Percentiles rank a stretch among this genome's conserved stretches.
Conservation (phyloP, 2,797 vertebrate species). For the Semaprochilodus insignis region DNA sequence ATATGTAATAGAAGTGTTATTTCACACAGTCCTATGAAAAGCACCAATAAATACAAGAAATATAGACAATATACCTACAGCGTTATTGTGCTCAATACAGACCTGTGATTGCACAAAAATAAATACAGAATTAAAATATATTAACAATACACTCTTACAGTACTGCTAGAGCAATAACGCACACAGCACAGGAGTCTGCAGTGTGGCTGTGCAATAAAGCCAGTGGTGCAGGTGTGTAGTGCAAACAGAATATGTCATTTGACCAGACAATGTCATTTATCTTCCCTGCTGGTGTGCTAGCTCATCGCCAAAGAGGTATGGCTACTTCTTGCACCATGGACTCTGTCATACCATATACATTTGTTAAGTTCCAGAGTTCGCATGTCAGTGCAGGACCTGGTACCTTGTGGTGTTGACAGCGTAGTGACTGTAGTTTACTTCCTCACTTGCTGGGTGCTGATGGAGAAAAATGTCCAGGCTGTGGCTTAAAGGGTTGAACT, state of each 20-base stretch:
- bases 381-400: not conserved
- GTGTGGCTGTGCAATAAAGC: not conserved
- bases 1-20: too few relatives aligned
- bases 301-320: not conserved
- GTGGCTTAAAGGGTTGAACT: not conserved
- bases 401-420: not conserved
- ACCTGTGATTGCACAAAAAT: not conserved
- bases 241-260: not conserved
- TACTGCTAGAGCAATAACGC: not conserved
- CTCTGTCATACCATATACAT: not conserved
- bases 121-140: not conserved
- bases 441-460: not conserved
- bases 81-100: too few relatives aligned
- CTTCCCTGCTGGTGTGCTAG: constrained; percentile 1
- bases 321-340: not conserved
- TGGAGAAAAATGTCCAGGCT: not conserved
- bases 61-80: too few relatives aligned
- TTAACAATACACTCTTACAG: not conserved
- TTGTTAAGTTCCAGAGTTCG: not conserved
- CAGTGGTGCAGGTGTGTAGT: not conserved
- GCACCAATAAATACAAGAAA: too few relatives aligned
- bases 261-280: constrained; percentile 2
- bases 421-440: not conserved
- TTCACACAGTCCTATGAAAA: too few relatives aligned
- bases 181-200: not conserved